These are phyloP conservation scores for Drosophila borealis DNA, from an alignment of 2,888 invertebrate genomes.

Conservation along the genomic window DNA sequence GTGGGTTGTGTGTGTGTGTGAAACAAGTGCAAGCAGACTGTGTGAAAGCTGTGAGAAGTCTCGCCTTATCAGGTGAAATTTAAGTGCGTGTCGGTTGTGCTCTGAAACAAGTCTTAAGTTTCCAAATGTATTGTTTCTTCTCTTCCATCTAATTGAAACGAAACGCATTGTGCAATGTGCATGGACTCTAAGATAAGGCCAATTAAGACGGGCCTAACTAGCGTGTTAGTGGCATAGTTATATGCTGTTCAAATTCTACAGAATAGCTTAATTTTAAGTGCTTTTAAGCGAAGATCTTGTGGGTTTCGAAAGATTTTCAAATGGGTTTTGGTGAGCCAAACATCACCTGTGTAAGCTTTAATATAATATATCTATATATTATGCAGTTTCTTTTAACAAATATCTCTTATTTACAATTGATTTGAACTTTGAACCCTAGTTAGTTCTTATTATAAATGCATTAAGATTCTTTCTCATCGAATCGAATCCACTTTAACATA, in stretches of 20 bases:
- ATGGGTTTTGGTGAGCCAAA: no score
- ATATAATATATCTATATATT: no score
- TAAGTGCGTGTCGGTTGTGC: constrained; percentile 31
- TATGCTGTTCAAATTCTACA: no score
- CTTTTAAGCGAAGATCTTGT: no score
- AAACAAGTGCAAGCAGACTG: constrained; percentile 13
- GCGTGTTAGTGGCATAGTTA: neutral
- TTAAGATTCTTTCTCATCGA: no score
- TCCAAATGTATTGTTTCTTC: constrained; percentile 2
- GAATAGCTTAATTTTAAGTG: neutral
- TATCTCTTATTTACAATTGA: no score
- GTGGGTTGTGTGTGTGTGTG: constrained; percentile 12
- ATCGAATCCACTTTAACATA: no score
- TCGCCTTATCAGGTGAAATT: constrained; percentile 30
- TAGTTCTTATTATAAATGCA: no score
- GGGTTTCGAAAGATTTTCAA: no score
- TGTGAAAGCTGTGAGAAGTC: constrained; percentile 48
- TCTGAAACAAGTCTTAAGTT: constrained; percentile 21
- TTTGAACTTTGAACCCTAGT: no score
- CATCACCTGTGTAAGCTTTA: no score
- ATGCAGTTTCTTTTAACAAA: no score
- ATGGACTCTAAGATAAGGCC: constrained; percentile 12
- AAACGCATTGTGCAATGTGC: constrained; percentile 31
- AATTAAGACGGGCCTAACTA: constrained; percentile 1
- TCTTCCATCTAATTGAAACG: constrained; percentile 18